Conservation (phyloP, 2,797 vertebrate species). For the Falco cherrug region DNA sequence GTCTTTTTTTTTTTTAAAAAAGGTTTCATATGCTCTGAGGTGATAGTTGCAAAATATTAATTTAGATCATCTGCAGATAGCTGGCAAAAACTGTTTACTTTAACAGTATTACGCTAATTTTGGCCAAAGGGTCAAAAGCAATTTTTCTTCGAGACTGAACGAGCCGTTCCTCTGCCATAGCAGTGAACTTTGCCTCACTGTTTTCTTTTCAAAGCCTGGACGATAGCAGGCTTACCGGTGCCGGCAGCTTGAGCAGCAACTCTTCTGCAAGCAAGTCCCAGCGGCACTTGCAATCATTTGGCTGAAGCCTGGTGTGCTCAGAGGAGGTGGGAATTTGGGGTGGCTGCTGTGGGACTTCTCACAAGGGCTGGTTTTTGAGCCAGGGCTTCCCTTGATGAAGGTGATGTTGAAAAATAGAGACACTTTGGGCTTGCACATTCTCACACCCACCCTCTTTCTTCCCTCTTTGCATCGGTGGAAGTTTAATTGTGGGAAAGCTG, state of each 20-base stretch:
- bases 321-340: background rate
- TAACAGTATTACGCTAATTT: background rate
- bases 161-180: accelerated
- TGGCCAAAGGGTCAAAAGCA: background rate
- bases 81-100: background rate
- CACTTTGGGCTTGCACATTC: background rate
- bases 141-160: background rate
- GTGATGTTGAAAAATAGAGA: background rate
- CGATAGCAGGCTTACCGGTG: accelerated
- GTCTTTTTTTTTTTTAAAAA: background rate
- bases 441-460: conserved; percentile 11
- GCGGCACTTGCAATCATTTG: background rate
- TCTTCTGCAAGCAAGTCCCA: background rate
- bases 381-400: background rate
- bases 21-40: background rate
- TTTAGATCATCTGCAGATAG: background rate
- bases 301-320: accelerated
- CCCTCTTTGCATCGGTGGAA: background rate
- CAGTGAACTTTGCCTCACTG: background rate
- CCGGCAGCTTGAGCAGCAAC: background rate
- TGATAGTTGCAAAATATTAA: background rate
- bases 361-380: background rate
- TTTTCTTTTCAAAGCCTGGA: background rate
- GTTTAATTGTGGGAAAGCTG: conserved; percentile 38
- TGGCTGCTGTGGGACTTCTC: background rate